These are phyloP conservation scores for Metopolophium dirhodum DNA, from an alignment of 1,140 invertebrate genomes.

Conservation along the genomic window DNA sequence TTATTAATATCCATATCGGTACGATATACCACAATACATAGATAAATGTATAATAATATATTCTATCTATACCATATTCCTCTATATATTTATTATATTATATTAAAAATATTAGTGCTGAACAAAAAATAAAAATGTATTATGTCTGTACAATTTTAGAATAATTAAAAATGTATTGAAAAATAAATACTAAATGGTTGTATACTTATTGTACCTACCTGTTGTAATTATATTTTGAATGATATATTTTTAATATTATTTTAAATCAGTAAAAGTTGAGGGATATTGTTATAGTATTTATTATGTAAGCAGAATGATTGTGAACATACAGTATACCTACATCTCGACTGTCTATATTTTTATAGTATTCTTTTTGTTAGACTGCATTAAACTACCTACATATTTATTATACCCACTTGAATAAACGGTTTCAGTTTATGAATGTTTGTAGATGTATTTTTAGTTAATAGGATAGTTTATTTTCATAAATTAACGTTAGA, in stretches of 20 bases:
- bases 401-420: not conserved
- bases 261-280: not conserved
- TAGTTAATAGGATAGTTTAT: too few species aligned
- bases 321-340: not conserved
- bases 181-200: not conserved
- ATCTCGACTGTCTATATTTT: not conserved
- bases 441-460: too few species aligned
- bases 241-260: not conserved
- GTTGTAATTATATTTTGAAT: not conserved
- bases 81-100: not conserved
- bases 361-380: not conserved
- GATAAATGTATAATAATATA: not conserved
- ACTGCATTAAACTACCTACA: not conserved
- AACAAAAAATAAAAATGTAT: not conserved
- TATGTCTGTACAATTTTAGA: not conserved
- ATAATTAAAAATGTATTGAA: not conserved
- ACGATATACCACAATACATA: not conserved
- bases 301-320: not conserved
- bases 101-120: not conserved
- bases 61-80: too few species aligned
- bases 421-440: not conserved
- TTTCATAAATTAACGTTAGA: too few species aligned
- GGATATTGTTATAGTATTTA: not conserved
- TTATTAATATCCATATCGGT: not conserved
- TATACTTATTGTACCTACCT: not conserved